These are phyloP conservation scores for Sturmia bella DNA, from an alignment of 2,888 invertebrate species.

Conservation along the genomic window DNA sequence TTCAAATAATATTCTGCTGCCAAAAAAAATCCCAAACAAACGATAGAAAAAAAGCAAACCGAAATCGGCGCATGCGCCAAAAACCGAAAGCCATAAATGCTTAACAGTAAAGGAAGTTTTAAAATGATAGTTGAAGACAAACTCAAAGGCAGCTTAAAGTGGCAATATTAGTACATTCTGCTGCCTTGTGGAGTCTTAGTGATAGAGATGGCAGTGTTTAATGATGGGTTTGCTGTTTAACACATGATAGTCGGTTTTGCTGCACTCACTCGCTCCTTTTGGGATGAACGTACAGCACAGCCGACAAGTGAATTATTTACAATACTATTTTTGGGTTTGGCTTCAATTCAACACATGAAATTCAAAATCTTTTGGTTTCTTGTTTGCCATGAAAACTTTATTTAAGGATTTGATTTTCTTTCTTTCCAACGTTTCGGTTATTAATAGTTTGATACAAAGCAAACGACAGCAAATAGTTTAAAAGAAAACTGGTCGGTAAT, in stretches of 20 bases:
- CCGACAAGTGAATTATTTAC: constrained; percentile 67
- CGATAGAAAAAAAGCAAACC: not conserved
- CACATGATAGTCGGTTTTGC: constrained; percentile 58
- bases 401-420: constrained; percentile 43
- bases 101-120: constrained; percentile 43
- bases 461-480: constrained; percentile 58
- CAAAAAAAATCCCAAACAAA: constrained; percentile 4
- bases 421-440: constrained; percentile 43
- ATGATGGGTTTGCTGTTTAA: constrained; percentile 68
- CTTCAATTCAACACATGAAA: constrained; percentile 18
- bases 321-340: constrained; percentile 56
- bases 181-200: constrained; percentile 22
- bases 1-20: constrained; percentile 1
- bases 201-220: constrained; percentile 56
- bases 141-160: constrained; percentile 17
- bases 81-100: constrained; percentile 60
- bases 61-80: constrained; percentile 59
- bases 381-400: constrained; percentile 45
- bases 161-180: constrained; percentile 20
- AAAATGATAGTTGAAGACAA: constrained; percentile 28
- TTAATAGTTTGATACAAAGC: constrained; percentile 63
- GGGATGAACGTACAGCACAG: constrained; percentile 10
- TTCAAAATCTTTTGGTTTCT: constrained; percentile 35
- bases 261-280: constrained; percentile 36
- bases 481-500: constrained; percentile 48